Conservation (phyloP, 2,888 invertebrate genomes). For the Pollenia labialis region DNA sequence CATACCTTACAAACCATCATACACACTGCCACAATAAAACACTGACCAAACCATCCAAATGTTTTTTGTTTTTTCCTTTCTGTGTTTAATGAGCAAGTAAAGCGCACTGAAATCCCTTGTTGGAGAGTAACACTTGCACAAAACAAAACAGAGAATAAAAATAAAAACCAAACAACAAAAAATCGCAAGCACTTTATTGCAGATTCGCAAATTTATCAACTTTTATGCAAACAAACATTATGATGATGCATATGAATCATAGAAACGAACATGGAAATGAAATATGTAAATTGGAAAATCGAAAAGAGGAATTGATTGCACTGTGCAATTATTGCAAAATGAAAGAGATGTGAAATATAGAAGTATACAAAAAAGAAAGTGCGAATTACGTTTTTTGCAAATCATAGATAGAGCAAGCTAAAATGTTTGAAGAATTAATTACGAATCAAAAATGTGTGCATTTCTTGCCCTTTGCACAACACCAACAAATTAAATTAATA, state of each 20-base stretch:
- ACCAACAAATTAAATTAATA: slow-evolving; percentile 1
- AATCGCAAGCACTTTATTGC: slow-evolving; percentile 44
- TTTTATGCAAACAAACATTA: neutral
- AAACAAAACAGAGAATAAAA: slow-evolving; percentile 59
- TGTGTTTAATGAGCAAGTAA: slow-evolving; percentile 40
- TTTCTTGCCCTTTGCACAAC: slow-evolving; percentile 2
- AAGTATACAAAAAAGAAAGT: slow-evolving; percentile 51
- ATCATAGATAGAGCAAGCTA: neutral
- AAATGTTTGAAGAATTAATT: slow-evolving; percentile 7
- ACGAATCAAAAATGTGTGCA: neutral
- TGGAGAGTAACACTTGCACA: slow-evolving; percentile 58
- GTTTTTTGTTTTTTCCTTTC: slow-evolving; percentile 19
- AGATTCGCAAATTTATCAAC: slow-evolving; percentile 35
- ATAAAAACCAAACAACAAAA: slow-evolving; percentile 23
- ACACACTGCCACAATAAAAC: slow-evolving; percentile 65
- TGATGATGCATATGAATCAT: slow-evolving; percentile 34
- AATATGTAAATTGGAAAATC: slow-evolving; percentile 58
- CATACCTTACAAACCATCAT: slow-evolving; percentile 37
- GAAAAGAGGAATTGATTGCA: slow-evolving; percentile 31
- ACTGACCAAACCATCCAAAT: slow-evolving; percentile 63
- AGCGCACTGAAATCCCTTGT: slow-evolving; percentile 37
- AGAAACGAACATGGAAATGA: slow-evolving; percentile 66
- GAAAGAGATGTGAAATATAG: slow-evolving; percentile 49
- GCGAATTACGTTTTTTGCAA: neutral
- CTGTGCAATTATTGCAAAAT: slow-evolving; percentile 25